A percentile compares a stretch with the other conserved stretches of the same genome.
phyloP scores from a whole-genome alignment of 1,140 invertebrate genomes.

The Lysiphlebus fabarum region DNA sequence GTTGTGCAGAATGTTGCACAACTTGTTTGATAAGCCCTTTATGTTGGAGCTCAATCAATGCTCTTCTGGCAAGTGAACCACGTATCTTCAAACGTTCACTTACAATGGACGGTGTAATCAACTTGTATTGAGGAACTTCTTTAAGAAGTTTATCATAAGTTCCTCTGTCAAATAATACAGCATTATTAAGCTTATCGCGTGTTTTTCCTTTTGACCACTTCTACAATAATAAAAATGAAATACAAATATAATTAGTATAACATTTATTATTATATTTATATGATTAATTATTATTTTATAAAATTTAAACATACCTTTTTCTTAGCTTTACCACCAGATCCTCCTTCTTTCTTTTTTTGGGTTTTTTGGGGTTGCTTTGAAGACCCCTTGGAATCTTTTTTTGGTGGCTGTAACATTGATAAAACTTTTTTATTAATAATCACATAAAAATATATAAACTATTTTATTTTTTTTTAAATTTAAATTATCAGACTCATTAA shows the following conservation, averaged over 20 bases:
- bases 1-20: constrained; percentile 93
- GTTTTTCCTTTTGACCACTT: constrained; percentile 99
- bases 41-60: constrained; percentile 86
- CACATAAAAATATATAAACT: background rate
- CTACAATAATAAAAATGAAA: constrained; percentile 65
- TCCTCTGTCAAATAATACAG: constrained; percentile 93
- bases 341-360: constrained; percentile 95
- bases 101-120: constrained; percentile 98
- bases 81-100: constrained; percentile 97
- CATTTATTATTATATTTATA: constrained; percentile 14
- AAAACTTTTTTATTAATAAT: constrained; percentile 2
- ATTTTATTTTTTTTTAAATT: background rate
- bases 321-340: constrained; percentile 94
- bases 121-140: constrained; percentile 96
- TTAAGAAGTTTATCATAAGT: constrained; percentile 98
- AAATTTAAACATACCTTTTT: constrained; percentile 76
- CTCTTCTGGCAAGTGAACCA: constrained; percentile 93
- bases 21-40: constrained; percentile 96
- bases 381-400: constrained; percentile 89
- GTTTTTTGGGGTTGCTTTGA: constrained; percentile 92
- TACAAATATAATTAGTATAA: background rate
- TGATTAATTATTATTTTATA: background rate
- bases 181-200: constrained; percentile 98
- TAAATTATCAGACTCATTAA: constrained; percentile 41
- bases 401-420: constrained; percentile 75